These are phyloP conservation scores for Eupsilia transversa DNA, from an alignment of 2,888 invertebrate genomes.

Conservation along the genomic window DNA sequence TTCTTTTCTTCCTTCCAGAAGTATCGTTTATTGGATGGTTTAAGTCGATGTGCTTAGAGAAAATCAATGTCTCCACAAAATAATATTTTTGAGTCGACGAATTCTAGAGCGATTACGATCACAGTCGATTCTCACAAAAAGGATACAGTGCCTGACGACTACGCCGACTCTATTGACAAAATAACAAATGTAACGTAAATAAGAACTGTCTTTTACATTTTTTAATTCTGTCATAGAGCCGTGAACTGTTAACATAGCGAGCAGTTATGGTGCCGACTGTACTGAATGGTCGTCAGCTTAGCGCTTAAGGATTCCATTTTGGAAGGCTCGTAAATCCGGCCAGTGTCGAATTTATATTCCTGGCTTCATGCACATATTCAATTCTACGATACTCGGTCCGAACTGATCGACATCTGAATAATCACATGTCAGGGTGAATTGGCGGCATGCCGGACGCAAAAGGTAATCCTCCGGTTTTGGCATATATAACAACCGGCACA, in stretches of 20 bases:
- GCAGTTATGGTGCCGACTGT: conserved; percentile 38
- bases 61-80: not conserved
- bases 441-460: conserved; percentile 53
- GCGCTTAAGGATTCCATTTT: conserved; percentile 54
- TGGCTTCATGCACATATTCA: conserved; percentile 68
- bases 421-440: conserved; percentile 69
- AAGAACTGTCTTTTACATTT: conserved; percentile 20
- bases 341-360: conserved; percentile 69
- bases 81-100: not conserved
- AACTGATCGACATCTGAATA: conserved; percentile 71
- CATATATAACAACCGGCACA: conserved; percentile 44
- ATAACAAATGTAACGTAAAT: not conserved
- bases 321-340: conserved; percentile 67
- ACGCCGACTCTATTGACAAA: no score
- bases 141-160: not conserved
- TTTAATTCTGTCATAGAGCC: conserved; percentile 20
- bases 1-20: not conserved
- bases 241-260: conserved; percentile 25
- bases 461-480: conserved; percentile 56
- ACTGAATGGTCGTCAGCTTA: conserved; percentile 51
- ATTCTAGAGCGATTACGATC: not conserved
- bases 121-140: not conserved
- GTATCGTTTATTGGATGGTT: not conserved
- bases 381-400: conserved; percentile 62
- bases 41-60: not conserved